Conservation (phyloP, 2,113 vertebrate genomes). For the Pygoscelis adeliae region DNA sequence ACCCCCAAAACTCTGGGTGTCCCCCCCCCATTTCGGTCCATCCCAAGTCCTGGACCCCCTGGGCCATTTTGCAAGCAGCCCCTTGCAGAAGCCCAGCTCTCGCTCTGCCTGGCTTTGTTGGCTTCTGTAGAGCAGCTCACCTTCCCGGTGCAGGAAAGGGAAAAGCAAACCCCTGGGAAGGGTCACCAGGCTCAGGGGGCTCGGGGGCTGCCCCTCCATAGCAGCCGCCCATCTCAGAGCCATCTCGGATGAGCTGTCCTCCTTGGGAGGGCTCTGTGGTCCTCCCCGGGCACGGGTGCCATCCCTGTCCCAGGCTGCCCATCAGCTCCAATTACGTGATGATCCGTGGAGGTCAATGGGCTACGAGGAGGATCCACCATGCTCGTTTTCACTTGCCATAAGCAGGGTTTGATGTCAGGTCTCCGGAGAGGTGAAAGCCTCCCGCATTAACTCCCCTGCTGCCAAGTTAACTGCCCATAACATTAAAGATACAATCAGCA, state of each 20-base stretch:
- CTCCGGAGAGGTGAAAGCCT: neutral
- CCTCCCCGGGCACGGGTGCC: neutral
- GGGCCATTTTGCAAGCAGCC: neutral
- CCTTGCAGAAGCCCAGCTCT: neutral
- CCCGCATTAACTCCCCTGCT: slow-evolving; percentile 6
- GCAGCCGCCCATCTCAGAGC: neutral
- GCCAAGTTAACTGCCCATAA: slow-evolving; percentile 60
- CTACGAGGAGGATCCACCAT: neutral
- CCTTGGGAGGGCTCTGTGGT: neutral
- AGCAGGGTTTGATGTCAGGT: neutral
- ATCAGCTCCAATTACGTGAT: rapidly evolving
- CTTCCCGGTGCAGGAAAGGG: neutral
- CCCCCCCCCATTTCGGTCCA: rapidly evolving
- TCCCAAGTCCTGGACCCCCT: neutral
- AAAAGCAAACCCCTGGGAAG: neutral
- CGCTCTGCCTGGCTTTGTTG: neutral
- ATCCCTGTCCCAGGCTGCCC: rapidly evolving
- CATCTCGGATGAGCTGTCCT: neutral
- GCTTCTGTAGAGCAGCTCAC: neutral
- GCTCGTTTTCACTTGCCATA: neutral
- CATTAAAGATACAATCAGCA: slow-evolving; percentile 49
- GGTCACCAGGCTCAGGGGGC: neutral
- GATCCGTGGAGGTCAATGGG: neutral
- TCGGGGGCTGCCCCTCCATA: rapidly evolving
- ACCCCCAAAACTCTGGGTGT: neutral